phyloP scores from a whole-genome alignment of 1,140 invertebrate genomes.

The Drosophila lacertosa region DNA sequence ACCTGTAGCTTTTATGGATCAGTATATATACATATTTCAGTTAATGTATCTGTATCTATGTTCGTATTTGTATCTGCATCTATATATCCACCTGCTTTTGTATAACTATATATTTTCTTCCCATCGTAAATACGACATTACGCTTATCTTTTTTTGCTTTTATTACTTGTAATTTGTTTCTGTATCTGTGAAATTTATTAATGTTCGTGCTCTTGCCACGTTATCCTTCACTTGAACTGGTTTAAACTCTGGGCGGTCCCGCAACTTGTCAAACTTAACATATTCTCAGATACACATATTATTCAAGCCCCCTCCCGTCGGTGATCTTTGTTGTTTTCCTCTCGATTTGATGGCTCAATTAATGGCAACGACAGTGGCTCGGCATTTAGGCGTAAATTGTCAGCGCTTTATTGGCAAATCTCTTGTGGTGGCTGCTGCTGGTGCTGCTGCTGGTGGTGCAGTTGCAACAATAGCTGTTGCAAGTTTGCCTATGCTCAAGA shows the following conservation, averaged over 20 bases:
- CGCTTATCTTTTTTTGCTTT: neutral
- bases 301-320: constrained; percentile 6
- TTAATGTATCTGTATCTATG: neutral
- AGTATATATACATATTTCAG: neutral
- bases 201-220: constrained; percentile 12
- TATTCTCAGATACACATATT: constrained; percentile 8
- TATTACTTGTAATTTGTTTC: neutral
- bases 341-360: constrained; percentile 32
- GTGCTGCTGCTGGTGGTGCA: neutral
- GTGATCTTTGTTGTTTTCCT: constrained; percentile 15
- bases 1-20: neutral
- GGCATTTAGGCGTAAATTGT: constrained; percentile 13
- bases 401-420: constrained; percentile 4
- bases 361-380: constrained; percentile 7
- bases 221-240: constrained; percentile 36
- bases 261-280: constrained; percentile 24
- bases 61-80: neutral
- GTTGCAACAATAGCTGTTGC: constrained; percentile 6
- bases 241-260: constrained; percentile 25
- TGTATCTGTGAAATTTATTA: constrained; percentile 15
- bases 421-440: neutral
- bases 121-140: neutral
- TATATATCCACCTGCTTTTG: neutral
- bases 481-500: constrained; percentile 2
- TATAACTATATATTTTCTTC: neutral